Evolutionary conservation across 2,888 invertebrate genomes (phyloP).

Genomic region (Phrixothrix hirtus): DNA sequence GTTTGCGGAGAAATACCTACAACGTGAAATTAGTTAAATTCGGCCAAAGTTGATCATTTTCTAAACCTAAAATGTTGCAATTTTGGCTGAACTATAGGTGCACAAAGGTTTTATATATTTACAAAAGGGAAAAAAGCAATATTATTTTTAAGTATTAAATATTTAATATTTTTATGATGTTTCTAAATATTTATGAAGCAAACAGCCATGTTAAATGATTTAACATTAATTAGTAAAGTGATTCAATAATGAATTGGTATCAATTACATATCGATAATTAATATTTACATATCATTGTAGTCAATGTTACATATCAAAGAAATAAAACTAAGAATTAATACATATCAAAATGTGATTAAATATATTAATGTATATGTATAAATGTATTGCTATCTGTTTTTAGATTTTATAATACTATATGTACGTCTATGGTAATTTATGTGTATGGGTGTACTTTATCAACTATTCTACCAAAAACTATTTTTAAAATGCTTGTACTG

Average conservation of each 20-base stretch:
- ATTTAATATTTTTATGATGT: slow-evolving; percentile 26
- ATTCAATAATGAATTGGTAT: slow-evolving; percentile 10
- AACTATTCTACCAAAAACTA: slow-evolving; percentile 1
- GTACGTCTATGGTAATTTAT: slow-evolving; percentile 17
- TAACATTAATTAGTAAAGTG: slow-evolving; percentile 9
- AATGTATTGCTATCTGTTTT: slow-evolving; percentile 24
- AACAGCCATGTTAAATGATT: slow-evolving; percentile 4
- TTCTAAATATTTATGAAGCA: slow-evolving; percentile 12
- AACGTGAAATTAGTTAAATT: slow-evolving; percentile 10
- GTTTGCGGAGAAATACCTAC: slow-evolving; percentile 12
- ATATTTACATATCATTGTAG: slow-evolving; percentile 13
- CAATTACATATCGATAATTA: slow-evolving; percentile 15
- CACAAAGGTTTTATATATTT: slow-evolving; percentile 27
- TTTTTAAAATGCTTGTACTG: not conserved
- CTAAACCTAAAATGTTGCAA: not conserved
- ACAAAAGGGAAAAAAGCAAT: slow-evolving; percentile 26
- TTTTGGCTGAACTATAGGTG: slow-evolving; percentile 12
- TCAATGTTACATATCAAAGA: slow-evolving; percentile 32
- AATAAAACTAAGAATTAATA: slow-evolving; percentile 25
- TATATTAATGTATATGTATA: slow-evolving; percentile 25
- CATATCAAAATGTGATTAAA: slow-evolving; percentile 38
- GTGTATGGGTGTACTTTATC: slow-evolving; percentile 7
- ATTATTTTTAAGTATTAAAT: slow-evolving; percentile 29
- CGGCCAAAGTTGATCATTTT: slow-evolving; percentile 7
- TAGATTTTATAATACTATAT: slow-evolving; percentile 19